These are phyloP conservation scores for Nemotelus pantherinus DNA, from an alignment of 2,888 invertebrate species.

Conservation along the genomic window DNA sequence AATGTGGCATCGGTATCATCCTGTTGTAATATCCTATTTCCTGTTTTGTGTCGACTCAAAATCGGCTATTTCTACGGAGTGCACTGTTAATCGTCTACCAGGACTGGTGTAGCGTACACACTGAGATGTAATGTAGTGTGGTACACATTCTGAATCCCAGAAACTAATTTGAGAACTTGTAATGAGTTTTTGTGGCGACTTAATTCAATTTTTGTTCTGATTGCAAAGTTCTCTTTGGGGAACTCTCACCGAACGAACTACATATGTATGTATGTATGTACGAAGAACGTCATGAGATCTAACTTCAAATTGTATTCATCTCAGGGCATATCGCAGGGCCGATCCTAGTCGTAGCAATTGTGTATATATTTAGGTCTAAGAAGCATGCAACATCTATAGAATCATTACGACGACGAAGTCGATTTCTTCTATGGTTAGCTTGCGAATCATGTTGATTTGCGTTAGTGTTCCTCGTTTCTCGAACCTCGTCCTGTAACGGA, in stretches of 20 bases:
- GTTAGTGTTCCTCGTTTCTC: too few species aligned
- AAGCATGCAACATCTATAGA: too few species aligned
- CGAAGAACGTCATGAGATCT: background rate
- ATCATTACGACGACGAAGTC: too few species aligned
- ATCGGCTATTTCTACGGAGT: background rate
- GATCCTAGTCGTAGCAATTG: too few species aligned
- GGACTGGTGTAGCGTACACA: background rate
- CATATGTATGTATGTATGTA: background rate
- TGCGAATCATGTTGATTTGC: too few species aligned
- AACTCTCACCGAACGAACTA: background rate
- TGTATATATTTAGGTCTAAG: background rate
- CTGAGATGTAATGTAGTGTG: background rate
- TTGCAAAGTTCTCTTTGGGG: conserved; percentile 42
- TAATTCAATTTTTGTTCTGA: conserved; percentile 50
- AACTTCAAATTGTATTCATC: conserved; percentile 25
- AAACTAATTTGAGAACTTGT: conserved; percentile 50
- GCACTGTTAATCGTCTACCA: background rate
- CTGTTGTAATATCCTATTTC: background rate
- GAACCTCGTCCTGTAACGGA: conserved; percentile 16
- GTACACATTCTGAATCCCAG: conserved; percentile 43
- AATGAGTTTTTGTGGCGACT: conserved; percentile 50
- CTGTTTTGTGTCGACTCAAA: conserved; percentile 1
- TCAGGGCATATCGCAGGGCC: too few species aligned
- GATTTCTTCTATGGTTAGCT: too few species aligned
- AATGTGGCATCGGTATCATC: background rate